A percentile compares a stretch with the other conserved stretches of the same genome.
Conservation (phyloP, 1,140 invertebrate genomes). For the Choristoneura fumiferana region DNA sequence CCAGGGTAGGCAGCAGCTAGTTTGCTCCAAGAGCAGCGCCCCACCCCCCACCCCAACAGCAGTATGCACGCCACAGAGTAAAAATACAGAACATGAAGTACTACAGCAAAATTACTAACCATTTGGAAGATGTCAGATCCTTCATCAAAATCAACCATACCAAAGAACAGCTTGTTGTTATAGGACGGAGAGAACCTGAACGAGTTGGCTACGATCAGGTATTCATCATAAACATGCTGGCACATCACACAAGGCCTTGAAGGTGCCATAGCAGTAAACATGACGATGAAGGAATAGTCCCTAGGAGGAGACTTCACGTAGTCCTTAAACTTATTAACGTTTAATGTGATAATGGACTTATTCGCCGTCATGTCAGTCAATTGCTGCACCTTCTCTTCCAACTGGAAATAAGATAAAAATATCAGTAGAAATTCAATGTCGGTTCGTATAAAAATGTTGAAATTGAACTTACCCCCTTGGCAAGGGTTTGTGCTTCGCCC, state of each 20-base stretch:
- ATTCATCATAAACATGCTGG: constrained; percentile 98
- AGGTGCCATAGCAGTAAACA: constrained; percentile 98
- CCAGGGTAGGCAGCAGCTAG: too few relatives aligned
- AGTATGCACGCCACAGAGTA: too few relatives aligned
- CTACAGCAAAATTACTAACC: constrained; percentile 80
- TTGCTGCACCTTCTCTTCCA: constrained; percentile 94
- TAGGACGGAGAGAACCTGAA: constrained; percentile 93
- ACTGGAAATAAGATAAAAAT: constrained; percentile 48
- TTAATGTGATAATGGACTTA: constrained; percentile 92
- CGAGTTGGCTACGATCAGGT: constrained; percentile 96
- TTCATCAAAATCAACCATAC: constrained; percentile 99
- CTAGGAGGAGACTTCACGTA: constrained; percentile 93
- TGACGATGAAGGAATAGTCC: constrained; percentile 98
- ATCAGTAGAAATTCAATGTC: constrained; percentile 9
- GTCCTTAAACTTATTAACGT: constrained; percentile 95
- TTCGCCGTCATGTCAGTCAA: constrained; percentile 94
- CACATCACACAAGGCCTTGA: constrained; percentile 96
- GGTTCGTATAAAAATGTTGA: constrained; percentile 18
- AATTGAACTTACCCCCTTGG: constrained; percentile 50
- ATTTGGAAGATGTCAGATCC: constrained; percentile 97
- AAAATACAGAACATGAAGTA: constrained; percentile 2
- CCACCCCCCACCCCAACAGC: too few relatives aligned
- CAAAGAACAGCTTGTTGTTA: constrained; percentile 97
- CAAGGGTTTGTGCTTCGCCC: constrained; percentile 54
- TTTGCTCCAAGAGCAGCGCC: too few relatives aligned